Base-by-base conservation (phyloP, 2,797 vertebrate genomes). In the Gastrophryne carolinensis region DNA sequence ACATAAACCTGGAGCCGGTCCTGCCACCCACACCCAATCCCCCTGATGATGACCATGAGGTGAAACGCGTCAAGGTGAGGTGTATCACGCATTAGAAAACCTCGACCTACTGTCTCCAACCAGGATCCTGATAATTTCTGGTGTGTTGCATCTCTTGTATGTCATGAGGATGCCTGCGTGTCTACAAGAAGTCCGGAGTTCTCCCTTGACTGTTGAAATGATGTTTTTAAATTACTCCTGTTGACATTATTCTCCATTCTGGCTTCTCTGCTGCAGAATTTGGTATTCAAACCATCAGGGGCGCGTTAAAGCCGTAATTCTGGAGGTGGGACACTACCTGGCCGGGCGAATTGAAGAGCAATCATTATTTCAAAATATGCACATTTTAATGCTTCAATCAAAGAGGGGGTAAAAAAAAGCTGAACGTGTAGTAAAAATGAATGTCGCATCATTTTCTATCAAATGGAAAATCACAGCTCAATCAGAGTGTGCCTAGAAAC, bases 301-400 rank as follows among this genome's bases (percentile, higher is more conserved):
- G 10, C 8, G 1, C 17, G 11, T 34, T 58, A 30, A 17, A 34
- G 30, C 56, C 12, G 5, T 23, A 30, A 58, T 58, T 58, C 56
- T 12, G n/a, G 27, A 32, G 56, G 56, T 58, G 17, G 26, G 30
- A 9, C 29, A 32, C 29, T n/a, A 17, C 56, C 30, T 58, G 7
- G 9, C 34, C 34, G 9, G 15, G 29, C 11, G 34, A 58, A 58
- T 32, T 62, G 19, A 62, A 62, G 32, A 39, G 10, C 17, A 62
- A 37, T 37, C 32, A 62, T 62, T 62, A 37, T 24, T 62, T 15
- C 11, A 24, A 62, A 13, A 37, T 37, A 62, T 62, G 21, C 32
- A 62, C 58, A 62, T 58, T 19, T 58, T 58, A 32, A 58, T 58
- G 56, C n/a, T 11, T 3, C n/a, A 58, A 9, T 34, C 56, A 15